Conservation (phyloP, 2,888 invertebrate genomes). For the Scaptomyza tumidula region DNA sequence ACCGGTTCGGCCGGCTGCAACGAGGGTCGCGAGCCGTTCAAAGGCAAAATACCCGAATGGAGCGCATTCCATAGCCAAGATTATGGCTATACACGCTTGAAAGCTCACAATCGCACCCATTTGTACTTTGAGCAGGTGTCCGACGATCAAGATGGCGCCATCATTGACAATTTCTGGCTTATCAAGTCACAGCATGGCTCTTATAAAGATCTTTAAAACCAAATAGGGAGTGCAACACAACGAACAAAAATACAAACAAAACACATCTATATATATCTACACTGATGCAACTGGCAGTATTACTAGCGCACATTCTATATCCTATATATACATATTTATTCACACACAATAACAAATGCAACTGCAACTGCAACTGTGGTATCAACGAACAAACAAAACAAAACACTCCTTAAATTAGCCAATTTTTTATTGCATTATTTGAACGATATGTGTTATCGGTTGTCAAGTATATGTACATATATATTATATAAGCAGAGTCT, state of each 20-base stretch:
- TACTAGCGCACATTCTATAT: constrained; percentile 59
- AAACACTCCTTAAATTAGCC: constrained; percentile 39
- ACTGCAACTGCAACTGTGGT: constrained; percentile 22
- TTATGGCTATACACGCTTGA: constrained; percentile 96
- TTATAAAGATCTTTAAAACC: constrained; percentile 53
- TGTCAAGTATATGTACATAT: neutral
- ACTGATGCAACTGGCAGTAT: constrained; percentile 61
- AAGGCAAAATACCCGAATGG: constrained; percentile 87
- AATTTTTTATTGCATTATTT: constrained; percentile 24
- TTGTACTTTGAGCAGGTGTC: constrained; percentile 95
- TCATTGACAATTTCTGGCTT: constrained; percentile 89
- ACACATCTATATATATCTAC: neutral
- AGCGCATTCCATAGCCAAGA: constrained; percentile 94
- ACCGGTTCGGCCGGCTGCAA: constrained; percentile 96
- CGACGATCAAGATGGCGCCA: constrained; percentile 88
- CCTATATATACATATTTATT: neutral
- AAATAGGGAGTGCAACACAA: neutral
- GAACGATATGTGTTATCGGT: neutral
- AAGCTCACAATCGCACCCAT: constrained; percentile 92
- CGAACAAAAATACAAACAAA: constrained; percentile 3
- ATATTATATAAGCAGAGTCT: neutral
- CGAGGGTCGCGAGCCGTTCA: constrained; percentile 92
- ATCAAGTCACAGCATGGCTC: constrained; percentile 86
- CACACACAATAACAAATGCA: constrained; percentile 20
- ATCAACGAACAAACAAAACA: constrained; percentile 20